phyloP scores from a whole-genome alignment of 2,888 invertebrate genomes.

The Aphidoletes aphidimyza region DNA sequence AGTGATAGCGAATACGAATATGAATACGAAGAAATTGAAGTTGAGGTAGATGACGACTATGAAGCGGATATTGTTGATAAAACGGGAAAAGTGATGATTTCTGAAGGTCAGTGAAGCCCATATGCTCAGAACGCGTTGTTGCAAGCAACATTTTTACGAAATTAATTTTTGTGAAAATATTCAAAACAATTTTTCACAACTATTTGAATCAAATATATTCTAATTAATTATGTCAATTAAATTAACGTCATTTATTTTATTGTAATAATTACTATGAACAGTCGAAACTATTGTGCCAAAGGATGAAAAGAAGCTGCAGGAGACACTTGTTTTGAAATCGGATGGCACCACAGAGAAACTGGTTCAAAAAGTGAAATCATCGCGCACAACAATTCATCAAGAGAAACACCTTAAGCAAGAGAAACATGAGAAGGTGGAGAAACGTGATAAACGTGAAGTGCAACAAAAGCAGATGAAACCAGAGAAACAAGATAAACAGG shows the following conservation, averaged over 20 bases:
- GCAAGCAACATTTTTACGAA: neutral
- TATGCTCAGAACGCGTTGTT: too few species aligned
- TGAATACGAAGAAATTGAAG: conserved; percentile 59
- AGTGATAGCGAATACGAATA: conserved; percentile 56
- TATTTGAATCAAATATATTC: neutral
- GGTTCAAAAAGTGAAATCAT: neutral
- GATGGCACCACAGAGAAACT: neutral
- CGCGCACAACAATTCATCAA: neutral
- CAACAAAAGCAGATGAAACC: neutral
- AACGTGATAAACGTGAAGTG: too few species aligned
- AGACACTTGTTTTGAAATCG: conserved; percentile 4
- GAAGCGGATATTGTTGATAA: conserved; percentile 49
- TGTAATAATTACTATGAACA: neutral
- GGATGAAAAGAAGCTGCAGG: neutral
- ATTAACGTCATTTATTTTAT: too few species aligned
- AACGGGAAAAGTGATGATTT: conserved; percentile 30
- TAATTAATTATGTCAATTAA: too few species aligned
- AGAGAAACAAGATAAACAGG: neutral
- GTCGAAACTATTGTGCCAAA: conserved; percentile 24
- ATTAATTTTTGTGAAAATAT: too few species aligned
- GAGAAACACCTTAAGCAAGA: neutral
- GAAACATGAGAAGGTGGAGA: neutral
- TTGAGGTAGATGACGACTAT: conserved; percentile 57
- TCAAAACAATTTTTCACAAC: neutral
- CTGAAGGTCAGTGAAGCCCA: neutral